Evolutionary conservation across 2,888 invertebrate species (phyloP).

Genomic region (Paralinhomoeus sp.): DNA sequence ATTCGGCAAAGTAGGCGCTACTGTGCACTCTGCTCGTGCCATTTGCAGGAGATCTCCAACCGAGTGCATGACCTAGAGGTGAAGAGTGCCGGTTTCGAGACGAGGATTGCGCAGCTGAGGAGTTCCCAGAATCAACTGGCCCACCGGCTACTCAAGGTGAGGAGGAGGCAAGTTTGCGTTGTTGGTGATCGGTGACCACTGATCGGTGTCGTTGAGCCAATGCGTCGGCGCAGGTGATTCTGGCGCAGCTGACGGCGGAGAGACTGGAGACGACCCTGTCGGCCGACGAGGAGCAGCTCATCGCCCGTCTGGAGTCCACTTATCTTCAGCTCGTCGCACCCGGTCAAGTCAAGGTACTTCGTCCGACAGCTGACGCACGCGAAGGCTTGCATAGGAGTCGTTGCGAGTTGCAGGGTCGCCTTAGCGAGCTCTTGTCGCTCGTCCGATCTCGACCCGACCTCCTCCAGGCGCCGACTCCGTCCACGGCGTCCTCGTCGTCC

Average conservation of each 20-base stretch:
- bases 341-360: slow-evolving; percentile 53
- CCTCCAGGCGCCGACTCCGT: not conserved
- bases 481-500: not conserved
- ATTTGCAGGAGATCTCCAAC: slow-evolving; percentile 1
- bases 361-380: not conserved
- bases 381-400: not conserved
- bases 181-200: not conserved
- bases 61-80: not conserved
- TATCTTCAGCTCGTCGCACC: slow-evolving; percentile 67
- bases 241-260: slow-evolving; percentile 6
- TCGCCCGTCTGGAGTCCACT: slow-evolving; percentile 61
- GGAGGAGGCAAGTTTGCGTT: not conserved
- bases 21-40: not conserved
- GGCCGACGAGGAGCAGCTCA: slow-evolving; percentile 34
- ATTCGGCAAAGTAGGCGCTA: not conserved
- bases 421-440: not conserved
- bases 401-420: not conserved
- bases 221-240: not conserved
- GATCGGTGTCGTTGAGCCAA: not conserved
- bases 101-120: not conserved
- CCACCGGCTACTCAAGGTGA: slow-evolving; percentile 6
- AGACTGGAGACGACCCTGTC: slow-evolving; percentile 9
- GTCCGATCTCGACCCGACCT: not conserved
- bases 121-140: slow-evolving; percentile 4
- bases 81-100: not conserved